A percentile compares a stretch with the other conserved stretches of the same genome.
These are phyloP conservation scores for Atopsyche davidsoni DNA, from an alignment of 1,140 invertebrate genomes.

Conservation along the genomic window DNA sequence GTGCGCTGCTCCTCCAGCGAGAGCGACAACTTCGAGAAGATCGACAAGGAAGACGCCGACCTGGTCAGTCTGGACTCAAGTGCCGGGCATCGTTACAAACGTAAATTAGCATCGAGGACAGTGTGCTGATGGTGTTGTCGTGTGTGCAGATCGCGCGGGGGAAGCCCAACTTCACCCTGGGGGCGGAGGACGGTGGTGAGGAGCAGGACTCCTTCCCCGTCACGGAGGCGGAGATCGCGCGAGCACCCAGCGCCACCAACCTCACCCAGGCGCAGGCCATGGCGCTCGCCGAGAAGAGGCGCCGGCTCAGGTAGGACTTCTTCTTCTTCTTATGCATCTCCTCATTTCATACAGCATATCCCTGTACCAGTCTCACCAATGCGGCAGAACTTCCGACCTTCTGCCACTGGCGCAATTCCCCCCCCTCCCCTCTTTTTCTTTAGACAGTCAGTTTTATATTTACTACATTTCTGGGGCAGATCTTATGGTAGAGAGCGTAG, in stretches of 20 bases:
- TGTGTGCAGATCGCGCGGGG: background rate
- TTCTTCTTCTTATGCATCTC: background rate
- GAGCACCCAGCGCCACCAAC: slow-evolving; percentile 35
- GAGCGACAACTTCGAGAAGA: slow-evolving; percentile 44
- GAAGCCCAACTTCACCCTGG: slow-evolving; percentile 36
- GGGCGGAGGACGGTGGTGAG: slow-evolving; percentile 35
- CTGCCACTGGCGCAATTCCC: no score
- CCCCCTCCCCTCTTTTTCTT: no score
- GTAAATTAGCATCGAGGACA: background rate
- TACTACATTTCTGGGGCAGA: slow-evolving; percentile 97
- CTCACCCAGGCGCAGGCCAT: slow-evolving; percentile 39
- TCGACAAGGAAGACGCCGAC: slow-evolving; percentile 14
- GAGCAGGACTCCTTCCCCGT: slow-evolving; percentile 34
- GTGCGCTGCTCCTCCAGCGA: slow-evolving; percentile 42
- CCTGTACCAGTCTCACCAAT: no score
- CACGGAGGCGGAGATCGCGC: slow-evolving; percentile 32
- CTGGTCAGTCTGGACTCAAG: slow-evolving; percentile 9
- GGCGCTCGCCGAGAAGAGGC: slow-evolving; percentile 41
- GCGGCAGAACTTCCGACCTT: no score
- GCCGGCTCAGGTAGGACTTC: slow-evolving; percentile 36
- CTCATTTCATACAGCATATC: no score
- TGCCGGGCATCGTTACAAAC: background rate
- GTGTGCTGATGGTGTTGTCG: background rate
- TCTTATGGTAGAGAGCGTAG: slow-evolving; percentile 96
- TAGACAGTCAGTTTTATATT: no score